Evolutionary conservation across 2,888 invertebrate genomes (phyloP).

Genomic region (Conops quadrifasciatus): DNA sequence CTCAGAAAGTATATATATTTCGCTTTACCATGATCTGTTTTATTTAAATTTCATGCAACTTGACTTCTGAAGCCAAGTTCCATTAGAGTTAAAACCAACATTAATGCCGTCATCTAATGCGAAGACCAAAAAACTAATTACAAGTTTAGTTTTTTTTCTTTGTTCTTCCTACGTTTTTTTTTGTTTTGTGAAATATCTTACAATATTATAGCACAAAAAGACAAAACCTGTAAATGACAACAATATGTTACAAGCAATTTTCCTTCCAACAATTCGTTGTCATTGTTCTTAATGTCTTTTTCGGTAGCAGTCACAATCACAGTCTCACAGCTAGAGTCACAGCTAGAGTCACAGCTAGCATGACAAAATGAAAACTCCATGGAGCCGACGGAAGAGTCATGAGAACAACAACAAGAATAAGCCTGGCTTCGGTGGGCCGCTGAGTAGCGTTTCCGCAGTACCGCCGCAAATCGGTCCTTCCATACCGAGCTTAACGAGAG

Average conservation of each 20-base stretch:
- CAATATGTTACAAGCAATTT: slow-evolving; percentile 22
- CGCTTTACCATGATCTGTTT: too few relatives aligned
- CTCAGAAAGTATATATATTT: too few relatives aligned
- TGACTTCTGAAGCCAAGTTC: too few relatives aligned
- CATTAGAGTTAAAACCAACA: too few relatives aligned
- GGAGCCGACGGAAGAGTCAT: neutral
- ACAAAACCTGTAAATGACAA: slow-evolving; percentile 9
- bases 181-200: neutral
- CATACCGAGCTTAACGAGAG: slow-evolving; percentile 2
- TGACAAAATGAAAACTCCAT: neutral
- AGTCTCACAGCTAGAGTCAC: too few relatives aligned
- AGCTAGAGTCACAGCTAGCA: neutral
- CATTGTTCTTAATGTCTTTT: slow-evolving; percentile 26
- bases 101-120: too few relatives aligned
- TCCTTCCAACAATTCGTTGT: slow-evolving; percentile 15
- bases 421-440: too few relatives aligned
- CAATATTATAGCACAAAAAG: neutral
- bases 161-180: neutral
- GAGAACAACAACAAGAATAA: neutral
- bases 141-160: neutral
- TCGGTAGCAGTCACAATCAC: neutral
- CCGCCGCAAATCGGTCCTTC: neutral
- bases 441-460: neutral
- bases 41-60: too few relatives aligned
- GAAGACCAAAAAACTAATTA: neutral